These are phyloP conservation scores for Oscheius sp. DNA, from an alignment of 2,888 invertebrate genomes.

Conservation along the genomic window DNA sequence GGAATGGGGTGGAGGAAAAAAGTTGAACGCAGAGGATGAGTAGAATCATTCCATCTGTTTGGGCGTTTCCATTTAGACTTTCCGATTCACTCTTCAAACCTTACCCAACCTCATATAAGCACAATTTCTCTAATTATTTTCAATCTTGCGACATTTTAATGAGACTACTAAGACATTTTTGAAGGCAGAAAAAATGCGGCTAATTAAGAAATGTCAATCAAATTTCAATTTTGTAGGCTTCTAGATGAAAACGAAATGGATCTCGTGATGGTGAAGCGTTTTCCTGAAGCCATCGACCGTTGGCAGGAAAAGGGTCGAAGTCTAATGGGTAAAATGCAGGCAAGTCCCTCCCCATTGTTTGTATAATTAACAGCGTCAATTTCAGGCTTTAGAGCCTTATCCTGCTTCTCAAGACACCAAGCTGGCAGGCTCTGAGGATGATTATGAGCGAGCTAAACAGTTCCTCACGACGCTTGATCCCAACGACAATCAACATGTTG, in stretches of 20 bases:
- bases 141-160: too few species aligned
- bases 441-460: conserved; percentile 50
- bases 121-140: too few species aligned
- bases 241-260: conserved; percentile 66
- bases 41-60: neutral
- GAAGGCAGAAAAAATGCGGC: too few species aligned
- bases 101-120: too few species aligned
- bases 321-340: conserved; percentile 25
- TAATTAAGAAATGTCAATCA: too few species aligned
- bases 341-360: neutral
- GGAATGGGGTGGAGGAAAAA: neutral
- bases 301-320: conserved; percentile 34
- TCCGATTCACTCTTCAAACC: too few species aligned
- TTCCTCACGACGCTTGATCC: conserved; percentile 4
- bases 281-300: conserved; percentile 57
- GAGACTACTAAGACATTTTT: too few species aligned
- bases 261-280: conserved; percentile 60
- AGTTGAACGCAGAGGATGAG: neutral
- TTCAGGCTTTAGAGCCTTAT: conserved; percentile 65
- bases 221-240: conserved; percentile 53
- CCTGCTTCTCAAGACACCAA: conserved; percentile 37
- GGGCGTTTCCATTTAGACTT: neutral
- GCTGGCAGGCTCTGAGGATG: conserved; percentile 32
- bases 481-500: neutral
- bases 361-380: neutral